phyloP scores from a whole-genome alignment of 1,140 invertebrate genomes.

The Diuraphis noxia region DNA sequence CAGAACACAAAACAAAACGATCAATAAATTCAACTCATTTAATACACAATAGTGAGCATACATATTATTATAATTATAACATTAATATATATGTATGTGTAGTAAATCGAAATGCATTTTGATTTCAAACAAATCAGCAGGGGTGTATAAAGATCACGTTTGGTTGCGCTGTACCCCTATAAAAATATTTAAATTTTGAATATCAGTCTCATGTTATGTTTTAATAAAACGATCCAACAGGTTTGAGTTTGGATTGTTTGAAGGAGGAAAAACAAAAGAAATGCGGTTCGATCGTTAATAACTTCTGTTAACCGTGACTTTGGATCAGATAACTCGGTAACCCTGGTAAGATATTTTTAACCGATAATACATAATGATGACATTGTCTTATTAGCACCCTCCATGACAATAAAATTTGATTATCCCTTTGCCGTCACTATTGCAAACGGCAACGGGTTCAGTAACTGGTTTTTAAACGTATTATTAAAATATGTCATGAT shows the following conservation, averaged over 20 bases:
- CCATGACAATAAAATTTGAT: not conserved
- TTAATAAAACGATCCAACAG: constrained; percentile 1
- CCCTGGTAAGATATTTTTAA: not conserved
- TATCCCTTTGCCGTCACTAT: not conserved
- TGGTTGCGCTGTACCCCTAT: not conserved
- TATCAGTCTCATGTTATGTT: not conserved
- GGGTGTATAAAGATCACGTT: constrained; percentile 8
- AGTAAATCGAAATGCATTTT: not conserved
- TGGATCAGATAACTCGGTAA: constrained; percentile 31
- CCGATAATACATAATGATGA: constrained; percentile 6
- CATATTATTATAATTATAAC: constrained; percentile 1
- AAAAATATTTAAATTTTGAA: constrained; percentile 49
- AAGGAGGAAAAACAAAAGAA: constrained; percentile 40
- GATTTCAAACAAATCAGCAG: constrained; percentile 29
- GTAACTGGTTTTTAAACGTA: not conserved
- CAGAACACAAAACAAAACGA: not conserved
- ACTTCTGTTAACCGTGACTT: constrained; percentile 30
- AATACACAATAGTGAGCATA: not conserved
- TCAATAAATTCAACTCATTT: not conserved
- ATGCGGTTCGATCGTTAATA: constrained; percentile 40
- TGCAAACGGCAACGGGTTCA: not conserved
- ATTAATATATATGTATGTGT: not conserved
- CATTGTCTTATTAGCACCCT: constrained; percentile 31
- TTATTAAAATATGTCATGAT: not conserved
- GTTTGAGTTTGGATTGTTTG: not conserved